Base-by-base conservation (phyloP, 2,113 vertebrate species). In the Rousettus leschenaultii region DNA sequence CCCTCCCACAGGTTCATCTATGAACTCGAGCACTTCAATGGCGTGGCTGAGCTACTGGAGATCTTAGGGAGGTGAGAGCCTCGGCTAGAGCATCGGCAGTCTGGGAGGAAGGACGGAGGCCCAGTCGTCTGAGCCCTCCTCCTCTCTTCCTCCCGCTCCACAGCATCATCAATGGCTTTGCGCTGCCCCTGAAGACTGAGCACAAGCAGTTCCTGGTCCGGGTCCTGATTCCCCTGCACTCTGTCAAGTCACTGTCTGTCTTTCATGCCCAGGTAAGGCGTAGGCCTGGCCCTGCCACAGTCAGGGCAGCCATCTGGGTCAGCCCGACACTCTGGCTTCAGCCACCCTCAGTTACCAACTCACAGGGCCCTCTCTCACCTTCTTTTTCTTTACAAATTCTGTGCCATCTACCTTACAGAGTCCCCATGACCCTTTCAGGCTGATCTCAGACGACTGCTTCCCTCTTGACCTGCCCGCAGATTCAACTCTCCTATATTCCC, bases 91-190 rank as follows among this genome's bases (percentile, higher is more conserved):
- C 55, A 2, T 57, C n/a, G 33, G 84, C 65, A n/a, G 38, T 91
- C 40, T 55, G 91, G 59, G 63, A 28, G 74, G 68, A 55, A 45
- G 48, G 65, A 3, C 4, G 7, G 74, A 59, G 24, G 24, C 45
- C 48, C 6, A 0, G 65, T 35, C 71, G 15, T 6, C 63, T 85
- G 83, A 91, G n/a, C 48, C 71, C 79, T 55, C 48, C 73, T 74
- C 38, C 9, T 70, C 51, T 85, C 35, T 83, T 55, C 84, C 33
- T 38, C 48, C 65, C 68, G 59, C 24, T 92, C 71, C 73, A 59
- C 95, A 99, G 99, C 98, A 99, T 99, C 98, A 99, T 99, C 96
- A 99, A 99, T 38, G 99, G 99, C 96, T 99, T 99, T 83, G 99
- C 99, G 3, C 98, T 99, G 98, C 99, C 99, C 33, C 98, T 99